These are phyloP conservation scores for Thripadectes ignobilis DNA, from an alignment of 2,797 vertebrate species.

Conservation along the genomic window DNA sequence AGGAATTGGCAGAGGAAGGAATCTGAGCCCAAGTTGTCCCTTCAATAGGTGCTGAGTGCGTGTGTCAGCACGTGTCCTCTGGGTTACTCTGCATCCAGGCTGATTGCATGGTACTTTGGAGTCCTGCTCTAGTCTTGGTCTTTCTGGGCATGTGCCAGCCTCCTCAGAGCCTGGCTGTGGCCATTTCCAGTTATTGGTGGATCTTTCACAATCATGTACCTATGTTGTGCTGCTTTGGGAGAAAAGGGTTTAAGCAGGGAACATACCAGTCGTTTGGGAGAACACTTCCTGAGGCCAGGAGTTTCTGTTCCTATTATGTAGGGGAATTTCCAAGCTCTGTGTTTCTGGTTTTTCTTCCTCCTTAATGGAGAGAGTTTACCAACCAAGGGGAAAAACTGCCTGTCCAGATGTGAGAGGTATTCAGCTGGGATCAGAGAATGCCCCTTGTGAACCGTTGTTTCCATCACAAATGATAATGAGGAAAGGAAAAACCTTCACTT, in stretches of 20 bases:
- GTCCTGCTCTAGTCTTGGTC: background rate
- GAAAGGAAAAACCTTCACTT: background rate
- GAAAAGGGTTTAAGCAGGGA: background rate
- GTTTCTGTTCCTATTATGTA: background rate
- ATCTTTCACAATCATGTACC: background rate
- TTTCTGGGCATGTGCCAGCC: background rate
- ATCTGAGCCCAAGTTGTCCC: background rate
- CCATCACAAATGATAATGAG: background rate
- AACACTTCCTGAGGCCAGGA: background rate
- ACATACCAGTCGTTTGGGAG: background rate
- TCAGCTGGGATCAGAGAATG: background rate
- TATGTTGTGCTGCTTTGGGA: background rate
- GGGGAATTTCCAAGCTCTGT: constrained; percentile 14
- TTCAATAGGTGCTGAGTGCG: background rate
- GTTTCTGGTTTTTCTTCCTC: constrained; percentile 23
- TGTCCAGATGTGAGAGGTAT: background rate
- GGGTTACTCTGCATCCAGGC: background rate
- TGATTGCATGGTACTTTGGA: accelerated
- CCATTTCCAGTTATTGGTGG: background rate
- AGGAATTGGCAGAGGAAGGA: background rate
- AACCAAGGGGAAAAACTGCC: background rate
- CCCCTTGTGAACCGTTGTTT: background rate
- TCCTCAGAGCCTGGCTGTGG: background rate
- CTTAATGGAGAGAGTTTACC: background rate
- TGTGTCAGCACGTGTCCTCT: background rate